Percentiles rank a stretch among this genome's conserved stretches.
These are phyloP conservation scores for Enteromius trimaculatus DNA, from an alignment of 2,797 vertebrate species.

Conservation along the genomic window DNA sequence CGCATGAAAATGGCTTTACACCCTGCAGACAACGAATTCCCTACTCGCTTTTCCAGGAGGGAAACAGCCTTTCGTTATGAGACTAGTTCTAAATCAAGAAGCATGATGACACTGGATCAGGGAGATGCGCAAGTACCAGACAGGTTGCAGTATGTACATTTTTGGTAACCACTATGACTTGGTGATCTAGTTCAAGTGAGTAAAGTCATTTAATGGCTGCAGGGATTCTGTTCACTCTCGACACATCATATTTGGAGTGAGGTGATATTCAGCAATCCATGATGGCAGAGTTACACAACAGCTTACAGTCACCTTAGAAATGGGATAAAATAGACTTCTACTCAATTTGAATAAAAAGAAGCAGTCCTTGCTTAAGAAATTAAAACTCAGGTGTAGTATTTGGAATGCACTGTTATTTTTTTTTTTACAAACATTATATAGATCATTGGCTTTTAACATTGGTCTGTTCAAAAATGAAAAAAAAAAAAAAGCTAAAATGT, in stretches of 20 bases:
- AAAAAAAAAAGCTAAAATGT: conserved; percentile 76
- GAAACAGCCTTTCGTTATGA: conserved; percentile 76
- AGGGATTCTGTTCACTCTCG: conserved; percentile 74
- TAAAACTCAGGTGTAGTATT: conserved; percentile 81
- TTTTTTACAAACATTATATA: conserved; percentile 85
- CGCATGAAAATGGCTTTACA: conserved; percentile 71
- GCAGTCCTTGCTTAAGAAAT: conserved; percentile 84
- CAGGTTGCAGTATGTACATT: conserved; percentile 81
- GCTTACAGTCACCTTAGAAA: conserved; percentile 81
- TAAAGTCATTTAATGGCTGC: conserved; percentile 77
- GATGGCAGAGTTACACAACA: conserved; percentile 81
- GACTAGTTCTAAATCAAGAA: conserved; percentile 76
- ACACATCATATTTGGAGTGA: conserved; percentile 73
- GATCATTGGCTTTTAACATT: conserved; percentile 88
- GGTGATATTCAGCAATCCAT: conserved; percentile 74
- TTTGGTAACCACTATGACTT: conserved; percentile 85
- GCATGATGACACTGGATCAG: conserved; percentile 76
- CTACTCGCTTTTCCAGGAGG: conserved; percentile 68
- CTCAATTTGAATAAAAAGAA: conserved; percentile 72
- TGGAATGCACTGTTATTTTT: conserved; percentile 83
- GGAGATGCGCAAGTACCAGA: conserved; percentile 80
- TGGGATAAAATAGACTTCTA: conserved; percentile 74
- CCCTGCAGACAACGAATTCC: conserved; percentile 76
- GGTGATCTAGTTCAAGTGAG: conserved; percentile 76
- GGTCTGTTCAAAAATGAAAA: conserved; percentile 79